These are phyloP conservation scores for Synergus laeviventris DNA, from an alignment of 2,888 invertebrate genomes.

Conservation along the genomic window DNA sequence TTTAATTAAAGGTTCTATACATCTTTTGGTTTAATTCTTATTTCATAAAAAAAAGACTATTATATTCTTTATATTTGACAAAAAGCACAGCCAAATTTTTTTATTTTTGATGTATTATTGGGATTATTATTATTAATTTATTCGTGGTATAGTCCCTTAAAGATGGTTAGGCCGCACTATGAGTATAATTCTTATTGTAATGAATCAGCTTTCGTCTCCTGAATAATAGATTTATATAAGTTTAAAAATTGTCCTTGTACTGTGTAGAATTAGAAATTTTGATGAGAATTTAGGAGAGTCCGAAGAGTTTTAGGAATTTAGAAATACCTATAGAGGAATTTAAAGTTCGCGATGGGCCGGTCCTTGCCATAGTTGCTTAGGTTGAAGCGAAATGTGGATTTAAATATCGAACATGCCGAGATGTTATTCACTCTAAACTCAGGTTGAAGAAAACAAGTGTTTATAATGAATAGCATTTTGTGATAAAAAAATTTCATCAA, in stretches of 20 bases:
- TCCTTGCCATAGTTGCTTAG: conserved; percentile 63
- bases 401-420: conserved; percentile 1
- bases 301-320: conserved; percentile 8
- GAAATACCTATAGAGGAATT: conserved; percentile 11
- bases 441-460: not conserved
- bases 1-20: too few relatives aligned
- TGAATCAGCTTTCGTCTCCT: not conserved
- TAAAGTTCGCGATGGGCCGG: conserved; percentile 58
- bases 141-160: too few relatives aligned
- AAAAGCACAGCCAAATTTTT: too few relatives aligned
- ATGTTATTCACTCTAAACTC: conserved; percentile 52
- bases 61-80: too few relatives aligned
- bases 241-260: conserved; percentile 6
- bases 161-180: too few relatives aligned
- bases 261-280: conserved; percentile 12
- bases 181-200: not conserved
- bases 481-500: conserved; percentile 23
- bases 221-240: conserved; percentile 1
- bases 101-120: too few relatives aligned
- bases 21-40: too few relatives aligned
- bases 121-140: too few relatives aligned
- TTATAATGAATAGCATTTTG: not conserved
- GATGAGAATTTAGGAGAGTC: not conserved
- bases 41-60: too few relatives aligned
- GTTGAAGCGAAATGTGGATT: conserved; percentile 28